Evolutionary conservation across 2,113 vertebrate species (phyloP).

Genomic region (Dipodomys ordii): DNA sequence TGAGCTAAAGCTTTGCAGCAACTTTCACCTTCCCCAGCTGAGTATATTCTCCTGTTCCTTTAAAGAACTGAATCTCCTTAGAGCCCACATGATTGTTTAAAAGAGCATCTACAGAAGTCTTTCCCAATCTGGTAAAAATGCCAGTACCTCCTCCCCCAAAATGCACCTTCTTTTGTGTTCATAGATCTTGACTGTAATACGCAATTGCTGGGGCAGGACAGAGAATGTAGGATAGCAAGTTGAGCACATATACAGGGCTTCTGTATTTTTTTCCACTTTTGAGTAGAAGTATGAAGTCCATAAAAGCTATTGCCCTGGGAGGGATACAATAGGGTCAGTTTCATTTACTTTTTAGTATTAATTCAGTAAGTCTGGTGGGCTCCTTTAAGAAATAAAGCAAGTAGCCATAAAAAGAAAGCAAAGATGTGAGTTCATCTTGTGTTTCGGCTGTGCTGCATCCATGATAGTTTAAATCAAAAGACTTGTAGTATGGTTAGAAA

Average conservation of each 20-base stretch:
- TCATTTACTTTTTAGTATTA: slow-evolving; percentile 41
- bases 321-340: background rate
- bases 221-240: background rate
- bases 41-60: slow-evolving; percentile 30
- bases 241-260: background rate
- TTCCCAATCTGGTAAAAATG: slow-evolving; percentile 8
- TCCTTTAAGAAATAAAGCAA: slow-evolving; percentile 15
- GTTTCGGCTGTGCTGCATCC: background rate
- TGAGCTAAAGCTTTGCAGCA: slow-evolving; percentile 53
- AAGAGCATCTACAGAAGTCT: background rate
- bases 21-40: slow-evolving; percentile 59
- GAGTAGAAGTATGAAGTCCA: background rate
- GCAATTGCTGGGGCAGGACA: background rate
- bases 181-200: background rate
- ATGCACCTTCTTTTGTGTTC: background rate
- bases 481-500: background rate
- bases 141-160: background rate
- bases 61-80: slow-evolving; percentile 11
- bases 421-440: background rate
- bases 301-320: background rate
- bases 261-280: background rate
- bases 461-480: slow-evolving; percentile 16
- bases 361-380: background rate
- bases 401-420: background rate
- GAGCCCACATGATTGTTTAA: background rate